These are phyloP conservation scores for Troilus luridus DNA, from an alignment of 2,888 invertebrate genomes.

Conservation along the genomic window DNA sequence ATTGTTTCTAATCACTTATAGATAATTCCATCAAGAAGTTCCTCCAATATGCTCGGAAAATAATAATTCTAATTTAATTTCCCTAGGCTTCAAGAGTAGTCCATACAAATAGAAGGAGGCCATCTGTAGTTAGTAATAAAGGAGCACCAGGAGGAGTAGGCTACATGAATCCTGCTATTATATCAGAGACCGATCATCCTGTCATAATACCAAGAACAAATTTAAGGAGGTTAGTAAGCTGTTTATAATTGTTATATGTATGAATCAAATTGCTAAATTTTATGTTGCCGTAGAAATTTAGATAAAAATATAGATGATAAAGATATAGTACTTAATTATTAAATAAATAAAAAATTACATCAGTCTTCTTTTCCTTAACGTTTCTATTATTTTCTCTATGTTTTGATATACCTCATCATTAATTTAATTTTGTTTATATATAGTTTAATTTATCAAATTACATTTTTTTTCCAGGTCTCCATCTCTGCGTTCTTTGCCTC, in stretches of 20 bases:
- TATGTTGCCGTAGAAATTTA: no score
- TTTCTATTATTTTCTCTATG: no score
- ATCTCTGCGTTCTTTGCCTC: slow-evolving; percentile 64
- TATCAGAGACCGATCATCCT: slow-evolving; percentile 31
- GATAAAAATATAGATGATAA: no score
- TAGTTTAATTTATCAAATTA: background rate
- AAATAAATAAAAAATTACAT: no score
- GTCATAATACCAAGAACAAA: slow-evolving; percentile 50
- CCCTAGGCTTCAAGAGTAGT: slow-evolving; percentile 53
- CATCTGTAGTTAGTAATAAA: slow-evolving; percentile 54
- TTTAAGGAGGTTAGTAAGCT: slow-evolving; percentile 48
- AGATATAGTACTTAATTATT: no score
- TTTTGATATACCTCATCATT: no score
- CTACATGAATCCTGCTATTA: slow-evolving; percentile 49
- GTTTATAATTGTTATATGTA: background rate
- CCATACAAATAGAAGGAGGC: slow-evolving; percentile 31
- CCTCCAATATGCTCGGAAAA: background rate
- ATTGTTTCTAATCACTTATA: no score
- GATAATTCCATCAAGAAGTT: no score
- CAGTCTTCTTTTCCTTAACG: no score
- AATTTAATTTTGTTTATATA: no score
- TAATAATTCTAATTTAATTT: background rate
- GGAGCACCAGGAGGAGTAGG: background rate
- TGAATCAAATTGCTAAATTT: background rate
- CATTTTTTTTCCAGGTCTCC: slow-evolving; percentile 38